These are phyloP conservation scores for Dicrostonyx torquatus DNA, from an alignment of 2,797 vertebrate genomes.

Conservation along the genomic window DNA sequence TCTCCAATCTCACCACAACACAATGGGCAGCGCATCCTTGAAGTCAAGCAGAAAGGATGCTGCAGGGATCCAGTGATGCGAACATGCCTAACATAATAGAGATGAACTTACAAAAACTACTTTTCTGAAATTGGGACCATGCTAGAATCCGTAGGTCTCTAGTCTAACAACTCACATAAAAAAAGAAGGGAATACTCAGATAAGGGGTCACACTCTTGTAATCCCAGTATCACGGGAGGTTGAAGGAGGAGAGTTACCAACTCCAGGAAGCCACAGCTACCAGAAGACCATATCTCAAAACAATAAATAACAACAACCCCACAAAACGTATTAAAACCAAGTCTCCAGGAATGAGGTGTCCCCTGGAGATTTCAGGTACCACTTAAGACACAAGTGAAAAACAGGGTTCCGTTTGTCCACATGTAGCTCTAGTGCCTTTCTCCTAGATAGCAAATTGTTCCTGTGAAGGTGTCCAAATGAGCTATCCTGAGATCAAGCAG, in stretches of 20 bases:
- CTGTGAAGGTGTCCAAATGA: background rate
- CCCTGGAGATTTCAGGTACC: background rate
- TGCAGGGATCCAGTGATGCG: background rate
- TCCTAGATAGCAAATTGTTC: background rate
- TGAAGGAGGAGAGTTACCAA: background rate
- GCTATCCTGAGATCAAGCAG: background rate
- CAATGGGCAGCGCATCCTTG: background rate
- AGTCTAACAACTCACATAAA: background rate
- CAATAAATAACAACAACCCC: background rate
- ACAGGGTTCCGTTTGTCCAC: background rate
- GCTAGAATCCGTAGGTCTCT: background rate
- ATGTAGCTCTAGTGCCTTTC: background rate
- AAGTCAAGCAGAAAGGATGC: background rate
- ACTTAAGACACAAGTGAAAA: background rate
- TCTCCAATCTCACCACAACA: background rate
- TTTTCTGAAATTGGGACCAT: background rate
- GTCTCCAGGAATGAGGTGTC: background rate
- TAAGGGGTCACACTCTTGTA: background rate
- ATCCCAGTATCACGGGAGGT: background rate
- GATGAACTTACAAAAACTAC: background rate
- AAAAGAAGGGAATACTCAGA: background rate
- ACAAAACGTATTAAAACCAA: background rate
- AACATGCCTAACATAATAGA: background rate
- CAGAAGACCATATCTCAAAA: background rate
- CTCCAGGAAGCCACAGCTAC: background rate